These are phyloP conservation scores for Vanessa tameamea DNA, from an alignment of 1,140 invertebrate genomes.

Conservation along the genomic window DNA sequence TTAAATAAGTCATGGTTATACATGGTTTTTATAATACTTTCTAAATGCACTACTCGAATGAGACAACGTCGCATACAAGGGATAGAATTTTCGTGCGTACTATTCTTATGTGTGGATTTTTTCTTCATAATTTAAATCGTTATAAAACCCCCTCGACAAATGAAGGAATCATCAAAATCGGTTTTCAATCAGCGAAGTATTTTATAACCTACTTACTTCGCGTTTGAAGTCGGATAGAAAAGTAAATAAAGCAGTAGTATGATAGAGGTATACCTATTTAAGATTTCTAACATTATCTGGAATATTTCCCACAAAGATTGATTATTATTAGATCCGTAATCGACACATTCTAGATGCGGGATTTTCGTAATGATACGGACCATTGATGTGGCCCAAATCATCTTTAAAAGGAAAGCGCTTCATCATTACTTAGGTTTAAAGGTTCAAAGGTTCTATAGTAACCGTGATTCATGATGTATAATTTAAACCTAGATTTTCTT, in stretches of 20 bases:
- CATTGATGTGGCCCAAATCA: conserved; percentile 49
- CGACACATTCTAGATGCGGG: conserved; percentile 47
- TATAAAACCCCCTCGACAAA: too few species aligned
- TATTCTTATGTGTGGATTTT: too few species aligned
- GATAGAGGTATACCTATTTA: neutral
- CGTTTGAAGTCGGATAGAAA: neutral
- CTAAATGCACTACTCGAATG: too few species aligned
- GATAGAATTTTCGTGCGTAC: too few species aligned
- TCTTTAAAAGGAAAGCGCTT: conserved; percentile 45
- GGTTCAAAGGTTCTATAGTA: conserved; percentile 20
- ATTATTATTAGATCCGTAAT: conserved; percentile 48
- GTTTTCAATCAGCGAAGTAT: neutral
- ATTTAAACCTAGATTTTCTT: conserved; percentile 10
- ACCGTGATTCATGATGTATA: conserved; percentile 23
- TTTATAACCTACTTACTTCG: neutral
- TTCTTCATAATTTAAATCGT: too few species aligned
- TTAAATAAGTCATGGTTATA: too few species aligned
- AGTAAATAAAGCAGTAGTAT: neutral
- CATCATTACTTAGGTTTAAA: conserved; percentile 43
- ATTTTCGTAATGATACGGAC: conserved; percentile 52
- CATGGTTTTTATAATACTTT: too few species aligned
- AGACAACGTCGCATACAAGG: too few species aligned
- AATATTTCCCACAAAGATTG: conserved; percentile 44
- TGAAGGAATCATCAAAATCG: too few species aligned
- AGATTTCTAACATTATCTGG: neutral